phyloP scores from a whole-genome alignment of 2,888 invertebrate genomes.

The Lissocephala sabroskyi region DNA sequence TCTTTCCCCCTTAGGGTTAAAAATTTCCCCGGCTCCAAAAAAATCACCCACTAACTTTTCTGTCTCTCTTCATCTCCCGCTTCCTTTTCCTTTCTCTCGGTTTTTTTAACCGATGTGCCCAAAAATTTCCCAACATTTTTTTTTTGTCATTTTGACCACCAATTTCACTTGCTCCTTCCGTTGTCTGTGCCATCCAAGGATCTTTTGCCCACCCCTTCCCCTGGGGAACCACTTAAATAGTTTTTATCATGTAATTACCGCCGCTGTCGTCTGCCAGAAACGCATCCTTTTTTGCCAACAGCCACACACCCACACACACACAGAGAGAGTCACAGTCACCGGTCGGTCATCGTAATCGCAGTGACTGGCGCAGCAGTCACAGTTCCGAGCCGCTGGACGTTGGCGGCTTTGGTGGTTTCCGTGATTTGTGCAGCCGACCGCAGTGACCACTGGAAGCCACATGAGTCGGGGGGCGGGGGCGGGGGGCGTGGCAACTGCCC shows the following conservation, averaged over 20 bases:
- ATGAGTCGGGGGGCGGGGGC: not conserved
- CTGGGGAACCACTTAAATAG: constrained; percentile 56
- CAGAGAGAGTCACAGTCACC: too few species aligned
- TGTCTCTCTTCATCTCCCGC: too few species aligned
- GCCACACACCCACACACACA: constrained; percentile 14
- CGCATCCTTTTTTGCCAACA: constrained; percentile 42
- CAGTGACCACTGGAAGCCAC: constrained; percentile 25
- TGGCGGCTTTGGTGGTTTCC: constrained; percentile 34
- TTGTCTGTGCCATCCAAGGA: too few species aligned
- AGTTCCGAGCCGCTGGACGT: not conserved
- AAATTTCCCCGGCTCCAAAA: too few species aligned
- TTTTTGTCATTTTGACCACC: not conserved
- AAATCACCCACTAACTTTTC: too few species aligned
- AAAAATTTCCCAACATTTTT: too few species aligned
- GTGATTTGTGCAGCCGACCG: constrained; percentile 58
- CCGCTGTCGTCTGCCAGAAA: constrained; percentile 60
- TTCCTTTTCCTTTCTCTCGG: too few species aligned
- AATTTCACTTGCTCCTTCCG: too few species aligned
- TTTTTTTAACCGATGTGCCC: too few species aligned
- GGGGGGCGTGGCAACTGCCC: constrained; percentile 13
- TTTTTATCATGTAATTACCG: constrained; percentile 66
- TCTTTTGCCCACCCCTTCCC: constrained; percentile 1
- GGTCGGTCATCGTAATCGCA: too few species aligned
- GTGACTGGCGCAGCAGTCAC: not conserved
- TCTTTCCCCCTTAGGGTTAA: too few species aligned